These are phyloP conservation scores for Aurelia sp. DNA, from an alignment of 30 jellyfish, hydroid and myxozoan genomes.

Conservation along the genomic window DNA sequence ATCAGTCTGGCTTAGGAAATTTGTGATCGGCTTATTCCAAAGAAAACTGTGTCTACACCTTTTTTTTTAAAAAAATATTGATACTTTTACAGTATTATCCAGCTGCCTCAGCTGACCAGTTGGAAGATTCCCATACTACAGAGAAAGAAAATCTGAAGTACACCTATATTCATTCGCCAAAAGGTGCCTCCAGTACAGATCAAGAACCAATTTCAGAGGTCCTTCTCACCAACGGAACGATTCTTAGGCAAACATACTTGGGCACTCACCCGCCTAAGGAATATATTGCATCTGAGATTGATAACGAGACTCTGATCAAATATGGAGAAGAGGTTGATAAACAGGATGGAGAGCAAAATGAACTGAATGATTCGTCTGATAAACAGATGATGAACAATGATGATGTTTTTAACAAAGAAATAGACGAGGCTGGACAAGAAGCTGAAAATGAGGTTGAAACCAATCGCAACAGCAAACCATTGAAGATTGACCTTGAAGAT, in stretches of 20 bases:
- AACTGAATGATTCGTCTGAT: neutral
- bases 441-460: neutral
- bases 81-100: conserved; percentile 63
- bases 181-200: neutral
- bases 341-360: conserved; percentile 9
- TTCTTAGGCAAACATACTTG: conserved; percentile 78
- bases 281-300: conserved; percentile 31
- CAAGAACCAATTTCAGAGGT: conserved; percentile 83
- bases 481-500: no score
- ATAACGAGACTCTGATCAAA: conserved; percentile 1
- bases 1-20: no score
- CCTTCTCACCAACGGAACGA: conserved; percentile 72
- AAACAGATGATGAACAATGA: neutral
- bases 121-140: neutral
- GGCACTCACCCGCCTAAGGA: conserved; percentile 79
- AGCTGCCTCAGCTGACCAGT: conserved; percentile 20
- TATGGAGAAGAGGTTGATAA: conserved; percentile 8
- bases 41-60: neutral
- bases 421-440: conserved; percentile 3
- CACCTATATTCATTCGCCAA: conserved; percentile 37
- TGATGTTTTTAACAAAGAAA: neutral
- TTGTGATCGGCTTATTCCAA: no score
- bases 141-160: conserved; percentile 6
- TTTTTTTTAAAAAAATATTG: neutral
- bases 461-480: no score